phyloP scores from a whole-genome alignment of 2,113 vertebrate genomes.

The Raja brachyura region DNA sequence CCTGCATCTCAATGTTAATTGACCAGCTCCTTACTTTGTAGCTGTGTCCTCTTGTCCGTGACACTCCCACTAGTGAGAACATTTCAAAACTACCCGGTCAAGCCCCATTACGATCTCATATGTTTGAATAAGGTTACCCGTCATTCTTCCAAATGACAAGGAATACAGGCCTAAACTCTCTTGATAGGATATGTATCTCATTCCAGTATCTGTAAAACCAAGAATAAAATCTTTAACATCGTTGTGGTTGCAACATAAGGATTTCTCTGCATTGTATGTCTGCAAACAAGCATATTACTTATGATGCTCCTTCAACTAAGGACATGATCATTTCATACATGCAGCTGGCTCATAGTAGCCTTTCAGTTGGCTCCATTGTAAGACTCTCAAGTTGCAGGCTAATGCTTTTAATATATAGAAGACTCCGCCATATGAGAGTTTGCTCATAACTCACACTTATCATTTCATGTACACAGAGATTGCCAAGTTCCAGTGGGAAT shows the following conservation, averaged over 20 bases:
- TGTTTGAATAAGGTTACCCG: too few species aligned
- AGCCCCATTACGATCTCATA: too few species aligned
- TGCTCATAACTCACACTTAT: not conserved
- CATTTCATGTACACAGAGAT: constrained; percentile 11
- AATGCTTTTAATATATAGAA: not conserved
- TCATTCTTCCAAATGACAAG: too few species aligned
- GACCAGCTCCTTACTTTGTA: too few species aligned
- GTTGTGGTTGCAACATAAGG: not conserved
- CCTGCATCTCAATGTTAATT: too few species aligned
- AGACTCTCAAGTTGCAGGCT: not conserved
- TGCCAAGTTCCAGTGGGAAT: constrained; percentile 10
- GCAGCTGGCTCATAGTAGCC: not conserved
- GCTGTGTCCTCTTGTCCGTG: too few species aligned
- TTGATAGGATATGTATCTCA: too few species aligned
- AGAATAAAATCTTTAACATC: not conserved
- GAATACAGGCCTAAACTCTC: too few species aligned
- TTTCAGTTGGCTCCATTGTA: not conserved
- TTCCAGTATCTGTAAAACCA: not conserved
- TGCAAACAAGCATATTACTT: not conserved
- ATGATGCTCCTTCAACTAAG: not conserved
- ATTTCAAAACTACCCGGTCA: too few species aligned
- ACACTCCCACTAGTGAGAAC: too few species aligned
- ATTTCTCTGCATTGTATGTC: not conserved
- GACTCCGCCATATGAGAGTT: not conserved
- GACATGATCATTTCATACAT: not conserved